Conservation (phyloP, 2,797 vertebrate species). For the Rhynchotus rufescens region DNA sequence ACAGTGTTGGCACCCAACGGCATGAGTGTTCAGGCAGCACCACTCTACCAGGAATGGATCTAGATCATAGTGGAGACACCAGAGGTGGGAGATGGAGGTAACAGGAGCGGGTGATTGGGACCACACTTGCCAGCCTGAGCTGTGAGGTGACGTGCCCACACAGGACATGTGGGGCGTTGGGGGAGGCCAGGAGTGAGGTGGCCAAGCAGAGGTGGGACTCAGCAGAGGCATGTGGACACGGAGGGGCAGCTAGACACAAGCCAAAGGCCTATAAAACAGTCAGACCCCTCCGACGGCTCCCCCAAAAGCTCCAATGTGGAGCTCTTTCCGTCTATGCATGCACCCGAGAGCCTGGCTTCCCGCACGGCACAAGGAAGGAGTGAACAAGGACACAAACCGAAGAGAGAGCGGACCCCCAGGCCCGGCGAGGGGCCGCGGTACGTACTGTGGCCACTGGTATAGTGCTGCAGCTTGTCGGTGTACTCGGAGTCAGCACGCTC, state of each 20-base stretch:
- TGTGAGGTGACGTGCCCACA: no score
- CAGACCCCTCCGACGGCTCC: not conserved
- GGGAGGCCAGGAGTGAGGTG: not conserved
- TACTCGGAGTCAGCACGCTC: slow-evolving; percentile 93
- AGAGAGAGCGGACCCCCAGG: slow-evolving; percentile 11
- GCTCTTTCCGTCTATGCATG: not conserved
- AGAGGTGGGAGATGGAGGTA: not conserved
- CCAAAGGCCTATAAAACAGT: not conserved
- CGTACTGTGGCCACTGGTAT: slow-evolving; percentile 97
- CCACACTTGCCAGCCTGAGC: not conserved
- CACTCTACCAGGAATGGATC: rapidly evolving
- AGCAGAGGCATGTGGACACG: not conserved
- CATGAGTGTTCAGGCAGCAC: rapidly evolving
- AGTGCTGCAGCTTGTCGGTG: slow-evolving; percentile 97
- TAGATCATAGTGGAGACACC: rapidly evolving
- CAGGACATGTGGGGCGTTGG: not conserved
- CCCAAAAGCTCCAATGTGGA: not conserved
- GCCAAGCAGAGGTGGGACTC: not conserved
- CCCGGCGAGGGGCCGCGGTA: slow-evolving; percentile 63
- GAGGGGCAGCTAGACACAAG: not conserved
- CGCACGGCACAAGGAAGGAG: not conserved
- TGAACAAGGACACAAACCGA: slow-evolving; percentile 55
- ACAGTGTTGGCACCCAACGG: rapidly evolving
- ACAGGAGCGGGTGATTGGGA: not conserved
- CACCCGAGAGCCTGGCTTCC: not conserved